Conservation (phyloP, 2,888 invertebrate species). For the Apoda limacodes region DNA sequence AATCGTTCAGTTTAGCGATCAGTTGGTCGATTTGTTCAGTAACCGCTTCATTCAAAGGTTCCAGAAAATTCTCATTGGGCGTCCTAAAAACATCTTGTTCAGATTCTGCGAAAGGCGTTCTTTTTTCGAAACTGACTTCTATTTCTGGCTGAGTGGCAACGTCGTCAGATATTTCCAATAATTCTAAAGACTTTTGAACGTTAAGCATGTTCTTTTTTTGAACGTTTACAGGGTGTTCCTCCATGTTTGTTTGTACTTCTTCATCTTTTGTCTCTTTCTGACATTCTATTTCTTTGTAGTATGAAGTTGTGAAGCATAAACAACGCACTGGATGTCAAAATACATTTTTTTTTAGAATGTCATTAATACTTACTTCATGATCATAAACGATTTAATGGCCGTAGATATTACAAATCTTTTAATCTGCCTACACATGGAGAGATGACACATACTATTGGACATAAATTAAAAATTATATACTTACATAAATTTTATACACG, state of each 20-base stretch:
- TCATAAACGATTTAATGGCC: too few relatives aligned
- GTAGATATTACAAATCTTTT: too few relatives aligned
- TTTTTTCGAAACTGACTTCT: constrained; percentile 49
- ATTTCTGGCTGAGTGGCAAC: constrained; percentile 26
- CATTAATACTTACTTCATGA: too few relatives aligned
- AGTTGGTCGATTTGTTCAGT: constrained; percentile 53
- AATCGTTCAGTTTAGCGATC: constrained; percentile 48
- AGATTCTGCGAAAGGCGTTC: constrained; percentile 34
- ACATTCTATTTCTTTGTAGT: constrained; percentile 21
- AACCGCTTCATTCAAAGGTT: constrained; percentile 47
- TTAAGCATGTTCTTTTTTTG: constrained; percentile 26
- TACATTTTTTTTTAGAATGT: too few relatives aligned
- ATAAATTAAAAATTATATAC: too few relatives aligned
- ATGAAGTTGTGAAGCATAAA: constrained; percentile 27
- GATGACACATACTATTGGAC: too few relatives aligned
- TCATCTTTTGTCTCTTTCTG: constrained; percentile 35
- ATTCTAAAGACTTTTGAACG: constrained; percentile 42
- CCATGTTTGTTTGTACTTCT: constrained; percentile 32
- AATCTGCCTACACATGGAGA: too few relatives aligned
- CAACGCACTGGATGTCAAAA: too few relatives aligned
- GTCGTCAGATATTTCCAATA: constrained; percentile 40
- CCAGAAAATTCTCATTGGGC: constrained; percentile 45
- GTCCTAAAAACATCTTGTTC: constrained; percentile 48
- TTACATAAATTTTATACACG: too few relatives aligned
- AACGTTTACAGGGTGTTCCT: constrained; percentile 22